A percentile compares a stretch with the other conserved stretches of the same genome.
phyloP scores from a whole-genome alignment of 2,888 invertebrate species.

The Tipula vernalis region DNA sequence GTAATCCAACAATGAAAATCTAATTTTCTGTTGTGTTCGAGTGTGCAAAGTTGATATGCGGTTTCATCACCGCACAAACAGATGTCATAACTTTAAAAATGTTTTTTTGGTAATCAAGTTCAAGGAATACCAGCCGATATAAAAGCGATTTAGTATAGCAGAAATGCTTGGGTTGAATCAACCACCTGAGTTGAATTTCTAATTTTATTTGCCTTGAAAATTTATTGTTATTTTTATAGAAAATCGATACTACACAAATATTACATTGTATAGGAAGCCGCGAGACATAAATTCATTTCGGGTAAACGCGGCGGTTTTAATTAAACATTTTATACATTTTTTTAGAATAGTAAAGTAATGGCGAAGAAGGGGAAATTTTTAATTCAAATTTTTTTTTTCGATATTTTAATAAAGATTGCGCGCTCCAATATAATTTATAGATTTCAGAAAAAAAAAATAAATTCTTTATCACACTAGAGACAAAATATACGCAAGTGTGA shows the following conservation, averaged over 20 bases:
- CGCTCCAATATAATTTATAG: background rate
- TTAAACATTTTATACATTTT: background rate
- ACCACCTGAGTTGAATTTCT: background rate
- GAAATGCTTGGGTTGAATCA: background rate
- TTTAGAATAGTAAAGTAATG: background rate
- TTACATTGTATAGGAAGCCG: background rate
- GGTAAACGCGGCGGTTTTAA: background rate
- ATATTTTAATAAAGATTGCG: background rate
- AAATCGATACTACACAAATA: background rate
- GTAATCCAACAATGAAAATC: background rate
- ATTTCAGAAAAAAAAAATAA: background rate
- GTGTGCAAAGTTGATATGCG: background rate
- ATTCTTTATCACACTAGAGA: background rate
- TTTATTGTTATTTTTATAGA: background rate
- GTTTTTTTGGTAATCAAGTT: background rate
- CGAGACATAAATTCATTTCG: background rate
- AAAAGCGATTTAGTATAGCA: background rate
- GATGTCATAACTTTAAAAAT: background rate
- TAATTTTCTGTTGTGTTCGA: background rate
- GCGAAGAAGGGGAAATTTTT: background rate
- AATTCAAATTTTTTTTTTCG: background rate
- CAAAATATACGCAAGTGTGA: background rate
- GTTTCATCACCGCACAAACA: background rate
- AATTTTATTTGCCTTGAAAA: background rate
- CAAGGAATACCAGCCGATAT: background rate